phyloP scores from a whole-genome alignment of 2,113 vertebrate genomes.

The Bostrychus sinensis region DNA sequence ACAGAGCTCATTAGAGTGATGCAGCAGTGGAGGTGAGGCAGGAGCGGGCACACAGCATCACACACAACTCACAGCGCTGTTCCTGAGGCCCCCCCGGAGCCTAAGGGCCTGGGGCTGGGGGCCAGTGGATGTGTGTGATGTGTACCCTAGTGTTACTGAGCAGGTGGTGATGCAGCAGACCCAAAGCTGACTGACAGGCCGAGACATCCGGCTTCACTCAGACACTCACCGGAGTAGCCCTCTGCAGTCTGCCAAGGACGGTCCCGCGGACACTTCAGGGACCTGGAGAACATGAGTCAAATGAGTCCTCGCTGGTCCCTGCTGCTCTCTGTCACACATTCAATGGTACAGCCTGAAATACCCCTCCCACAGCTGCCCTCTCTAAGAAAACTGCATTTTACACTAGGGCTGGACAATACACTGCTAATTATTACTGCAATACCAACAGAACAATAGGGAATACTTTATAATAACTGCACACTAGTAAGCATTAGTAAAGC shows the following conservation, averaged over 20 bases:
- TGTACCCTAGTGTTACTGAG: constrained; percentile 66
- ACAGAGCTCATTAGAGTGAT: constrained; percentile 79
- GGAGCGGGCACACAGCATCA: constrained; percentile 70
- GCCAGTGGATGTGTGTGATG: constrained; percentile 37
- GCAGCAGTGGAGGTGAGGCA: constrained; percentile 69
- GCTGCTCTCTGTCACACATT: constrained; percentile 18
- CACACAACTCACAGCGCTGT: constrained; percentile 57
- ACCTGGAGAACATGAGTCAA: constrained; percentile 76
- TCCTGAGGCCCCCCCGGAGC: constrained; percentile 53
- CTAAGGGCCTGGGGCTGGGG: background rate
- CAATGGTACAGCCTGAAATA: constrained; percentile 18
- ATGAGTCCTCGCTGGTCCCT: constrained; percentile 41
- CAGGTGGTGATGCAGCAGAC: constrained; percentile 70
- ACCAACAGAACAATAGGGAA: too few relatives aligned
- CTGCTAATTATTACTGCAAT: too few relatives aligned
- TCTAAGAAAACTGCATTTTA: constrained; percentile 40
- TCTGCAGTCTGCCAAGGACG: constrained; percentile 64
- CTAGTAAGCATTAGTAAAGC: too few relatives aligned
- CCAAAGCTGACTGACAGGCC: constrained; percentile 72
- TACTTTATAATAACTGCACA: too few relatives aligned
- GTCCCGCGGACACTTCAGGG: constrained; percentile 56
- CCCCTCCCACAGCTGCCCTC: background rate
- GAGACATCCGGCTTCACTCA: constrained; percentile 74
- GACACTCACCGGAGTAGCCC: constrained; percentile 62
- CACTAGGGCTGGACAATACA: background rate